Evolutionary conservation across 2,113 vertebrate species (phyloP).

Genomic region (Atherinomorus stipes): DNA sequence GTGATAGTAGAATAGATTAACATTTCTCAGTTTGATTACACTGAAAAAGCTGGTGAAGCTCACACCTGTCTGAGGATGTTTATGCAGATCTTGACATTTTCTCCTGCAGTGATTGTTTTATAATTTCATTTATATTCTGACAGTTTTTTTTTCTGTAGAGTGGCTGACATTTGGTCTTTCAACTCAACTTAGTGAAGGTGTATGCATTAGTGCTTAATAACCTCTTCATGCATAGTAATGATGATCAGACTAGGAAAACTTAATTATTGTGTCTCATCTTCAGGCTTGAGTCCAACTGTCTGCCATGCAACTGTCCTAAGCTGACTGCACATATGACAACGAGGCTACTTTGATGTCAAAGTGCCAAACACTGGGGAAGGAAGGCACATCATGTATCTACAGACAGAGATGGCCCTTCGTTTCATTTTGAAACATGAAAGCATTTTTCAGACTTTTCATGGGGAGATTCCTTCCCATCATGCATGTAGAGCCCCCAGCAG

Average conservation of each 20-base stretch:
- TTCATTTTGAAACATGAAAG: conserved; percentile 68
- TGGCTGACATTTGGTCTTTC: background rate
- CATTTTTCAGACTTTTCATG: conserved; percentile 61
- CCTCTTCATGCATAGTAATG: background rate
- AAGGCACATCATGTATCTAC: conserved; percentile 17
- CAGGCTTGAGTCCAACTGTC: conserved; percentile 6
- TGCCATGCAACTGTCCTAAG: conserved; percentile 35
- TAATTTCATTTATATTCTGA: background rate
- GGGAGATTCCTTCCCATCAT: conserved; percentile 51
- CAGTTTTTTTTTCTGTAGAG: background rate
- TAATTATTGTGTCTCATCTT: conserved; percentile 3
- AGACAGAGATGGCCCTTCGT: conserved; percentile 15
- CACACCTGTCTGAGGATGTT: conserved; percentile 9
- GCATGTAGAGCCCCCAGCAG: conserved; percentile 53
- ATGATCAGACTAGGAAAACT: conserved; percentile 7
- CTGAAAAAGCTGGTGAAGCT: conserved; percentile 16
- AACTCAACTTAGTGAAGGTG: conserved; percentile 17
- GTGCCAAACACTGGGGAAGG: conserved; percentile 29
- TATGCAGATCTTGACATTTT: conserved; percentile 42
- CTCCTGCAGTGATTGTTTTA: conserved; percentile 3
- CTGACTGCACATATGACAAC: conserved; percentile 38
- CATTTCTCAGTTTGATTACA: conserved; percentile 47
- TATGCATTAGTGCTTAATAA: background rate
- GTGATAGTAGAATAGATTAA: conserved; percentile 52
- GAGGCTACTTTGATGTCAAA: conserved; percentile 31